Evolutionary conservation across 2,113 vertebrate species (phyloP).

Genomic region (Cyanoramphus novaezelandiae): DNA sequence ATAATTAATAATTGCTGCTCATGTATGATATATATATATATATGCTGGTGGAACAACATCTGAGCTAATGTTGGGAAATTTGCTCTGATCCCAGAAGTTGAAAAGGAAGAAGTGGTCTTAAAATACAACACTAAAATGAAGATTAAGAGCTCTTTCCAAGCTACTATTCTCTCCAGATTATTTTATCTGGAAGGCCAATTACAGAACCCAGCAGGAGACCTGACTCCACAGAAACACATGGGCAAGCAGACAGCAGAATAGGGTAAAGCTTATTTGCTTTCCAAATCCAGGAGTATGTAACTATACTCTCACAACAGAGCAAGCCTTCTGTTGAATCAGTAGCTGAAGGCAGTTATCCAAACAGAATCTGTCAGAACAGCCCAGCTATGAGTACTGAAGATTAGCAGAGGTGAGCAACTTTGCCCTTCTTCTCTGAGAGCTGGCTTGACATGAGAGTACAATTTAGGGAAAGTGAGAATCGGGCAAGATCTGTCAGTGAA

Average conservation of each 20-base stretch:
- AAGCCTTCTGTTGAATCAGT: constrained; percentile 3
- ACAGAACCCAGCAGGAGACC: constrained; percentile 1
- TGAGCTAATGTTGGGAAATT: not conserved
- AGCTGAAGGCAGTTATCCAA: constrained; percentile 22
- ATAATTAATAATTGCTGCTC: not conserved
- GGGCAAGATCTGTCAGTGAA: not conserved
- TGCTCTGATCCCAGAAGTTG: not conserved
- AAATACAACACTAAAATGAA: not conserved
- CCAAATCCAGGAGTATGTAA: constrained; percentile 34
- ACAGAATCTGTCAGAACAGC: not conserved
- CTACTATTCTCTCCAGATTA: not conserved
- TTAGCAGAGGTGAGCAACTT: constrained; percentile 55
- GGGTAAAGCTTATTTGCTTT: constrained; percentile 47
- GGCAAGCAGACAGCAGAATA: not conserved
- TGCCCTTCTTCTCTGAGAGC: not conserved
- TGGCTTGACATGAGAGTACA: not conserved
- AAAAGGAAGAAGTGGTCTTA: not conserved
- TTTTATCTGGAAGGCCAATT: constrained; percentile 30
- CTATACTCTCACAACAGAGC: constrained; percentile 7
- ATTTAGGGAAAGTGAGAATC: not conserved
- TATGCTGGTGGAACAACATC: not conserved
- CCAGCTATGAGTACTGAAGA: not conserved
- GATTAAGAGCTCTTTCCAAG: not conserved
- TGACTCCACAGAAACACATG: not conserved
- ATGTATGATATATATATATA: not conserved